Evolutionary conservation across 1,140 invertebrate species (phyloP).

Genomic region (Heliothis subflexa): DNA sequence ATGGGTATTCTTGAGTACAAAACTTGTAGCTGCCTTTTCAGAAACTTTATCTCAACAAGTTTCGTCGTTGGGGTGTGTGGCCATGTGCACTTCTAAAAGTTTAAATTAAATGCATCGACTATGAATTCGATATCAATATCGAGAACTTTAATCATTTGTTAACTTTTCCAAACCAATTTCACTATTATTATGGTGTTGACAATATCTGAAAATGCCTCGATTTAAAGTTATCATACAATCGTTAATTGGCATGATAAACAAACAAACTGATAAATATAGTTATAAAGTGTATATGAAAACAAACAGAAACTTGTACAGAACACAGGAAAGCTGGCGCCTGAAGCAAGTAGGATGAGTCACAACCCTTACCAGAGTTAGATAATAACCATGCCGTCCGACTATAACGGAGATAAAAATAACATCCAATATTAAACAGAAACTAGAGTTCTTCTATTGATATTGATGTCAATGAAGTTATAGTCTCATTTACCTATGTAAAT

Average conservation of each 20-base stretch:
- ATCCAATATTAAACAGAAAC: constrained; percentile 13
- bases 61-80: constrained; percentile 7
- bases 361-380: not conserved
- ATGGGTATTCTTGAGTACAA: not conserved
- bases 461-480: constrained; percentile 6
- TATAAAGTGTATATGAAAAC: not conserved
- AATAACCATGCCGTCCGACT: not conserved
- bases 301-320: constrained; percentile 10
- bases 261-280: not conserved
- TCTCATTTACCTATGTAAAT: not conserved
- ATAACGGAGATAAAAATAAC: constrained; percentile 1
- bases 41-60: constrained; percentile 18
- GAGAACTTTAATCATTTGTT: not conserved
- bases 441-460: not conserved
- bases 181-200: too few species aligned
- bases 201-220: too few species aligned
- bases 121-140: constrained; percentile 12
- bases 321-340: constrained; percentile 1
- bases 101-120: constrained; percentile 31
- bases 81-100: constrained; percentile 5
- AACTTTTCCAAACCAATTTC: not conserved
- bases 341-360: constrained; percentile 8
- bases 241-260: not conserved
- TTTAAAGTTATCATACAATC: too few species aligned
- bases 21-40: constrained; percentile 22